A percentile compares a stretch with the other conserved stretches of the same genome.
Conservation (phyloP, 2,113 vertebrate species). For the Pteruthius melanotis region DNA sequence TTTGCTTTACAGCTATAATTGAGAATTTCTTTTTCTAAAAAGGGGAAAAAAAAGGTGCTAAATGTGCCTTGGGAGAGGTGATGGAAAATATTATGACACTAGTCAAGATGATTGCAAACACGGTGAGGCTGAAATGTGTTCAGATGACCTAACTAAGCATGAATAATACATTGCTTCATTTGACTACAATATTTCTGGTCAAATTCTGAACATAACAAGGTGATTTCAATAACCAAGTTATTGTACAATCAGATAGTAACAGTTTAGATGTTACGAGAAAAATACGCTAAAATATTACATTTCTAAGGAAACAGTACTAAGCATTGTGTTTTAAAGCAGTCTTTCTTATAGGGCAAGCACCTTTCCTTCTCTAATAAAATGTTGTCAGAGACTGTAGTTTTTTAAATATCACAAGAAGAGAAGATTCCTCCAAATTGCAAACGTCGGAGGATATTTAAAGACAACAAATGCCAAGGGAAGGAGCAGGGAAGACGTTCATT, state of each 20-base stretch:
- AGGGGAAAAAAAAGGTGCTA: conserved; percentile 52
- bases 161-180: conserved; percentile 43
- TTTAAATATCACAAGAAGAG: not conserved
- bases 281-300: not conserved
- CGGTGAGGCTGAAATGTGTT: conserved; percentile 43
- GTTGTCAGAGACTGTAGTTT: not conserved
- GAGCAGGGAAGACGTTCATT: not conserved
- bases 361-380: not conserved
- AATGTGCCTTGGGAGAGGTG: conserved; percentile 61
- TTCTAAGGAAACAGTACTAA: not conserved
- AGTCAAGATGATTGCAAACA: conserved; percentile 71
- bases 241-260: not conserved
- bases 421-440: not conserved
- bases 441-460: not conserved
- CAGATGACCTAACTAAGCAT: conserved; percentile 47
- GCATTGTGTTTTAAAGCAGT: not conserved
- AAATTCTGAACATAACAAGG: conserved; percentile 39
- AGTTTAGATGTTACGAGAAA: not conserved
- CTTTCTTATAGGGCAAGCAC: not conserved
- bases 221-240: conserved; percentile 28
- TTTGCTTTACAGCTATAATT: conserved; percentile 59
- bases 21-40: conserved; percentile 60
- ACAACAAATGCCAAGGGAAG: not conserved
- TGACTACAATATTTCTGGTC: conserved; percentile 52
- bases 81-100: conserved; percentile 75